Evolutionary conservation across 2,113 vertebrate species (phyloP).

Genomic region (Typhlomys cinereus): DNA sequence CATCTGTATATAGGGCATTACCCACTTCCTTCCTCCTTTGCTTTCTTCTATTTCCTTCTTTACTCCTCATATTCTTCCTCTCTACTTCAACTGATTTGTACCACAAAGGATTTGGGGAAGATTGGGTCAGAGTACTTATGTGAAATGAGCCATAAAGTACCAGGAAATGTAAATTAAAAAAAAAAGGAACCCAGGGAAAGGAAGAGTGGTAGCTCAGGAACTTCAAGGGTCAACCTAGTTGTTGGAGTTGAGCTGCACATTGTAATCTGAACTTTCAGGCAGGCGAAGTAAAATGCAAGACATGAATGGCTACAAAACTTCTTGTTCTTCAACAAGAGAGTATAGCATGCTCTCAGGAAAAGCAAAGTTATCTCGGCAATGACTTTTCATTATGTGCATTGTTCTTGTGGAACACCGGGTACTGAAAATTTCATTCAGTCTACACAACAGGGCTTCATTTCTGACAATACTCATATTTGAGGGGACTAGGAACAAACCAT

Average conservation of each 20-base stretch:
- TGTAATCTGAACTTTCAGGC: slow-evolving; percentile 11
- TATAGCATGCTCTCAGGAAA: not conserved
- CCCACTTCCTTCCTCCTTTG: too few species aligned
- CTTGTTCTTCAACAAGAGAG: not conserved
- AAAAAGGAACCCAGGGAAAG: not conserved
- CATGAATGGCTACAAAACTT: not conserved
- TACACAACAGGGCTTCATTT: not conserved
- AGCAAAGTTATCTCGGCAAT: not conserved
- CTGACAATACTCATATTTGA: not conserved
- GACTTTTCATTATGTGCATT: not conserved
- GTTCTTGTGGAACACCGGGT: not conserved
- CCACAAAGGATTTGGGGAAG: not conserved
- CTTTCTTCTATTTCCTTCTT: not conserved
- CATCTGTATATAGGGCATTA: not conserved
- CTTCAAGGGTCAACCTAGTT: not conserved
- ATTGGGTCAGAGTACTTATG: not conserved
- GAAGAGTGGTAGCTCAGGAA: not conserved
- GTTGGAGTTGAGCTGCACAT: not conserved
- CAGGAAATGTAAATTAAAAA: not conserved
- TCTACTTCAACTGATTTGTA: not conserved
- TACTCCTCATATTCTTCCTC: not conserved
- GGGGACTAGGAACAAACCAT: not conserved
- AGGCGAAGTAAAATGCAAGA: not conserved
- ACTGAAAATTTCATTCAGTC: slow-evolving; percentile 4
- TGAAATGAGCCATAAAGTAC: not conserved